These are phyloP conservation scores for Bombus cullumanus DNA, from an alignment of 1,140 invertebrate species.

Conservation along the genomic window DNA sequence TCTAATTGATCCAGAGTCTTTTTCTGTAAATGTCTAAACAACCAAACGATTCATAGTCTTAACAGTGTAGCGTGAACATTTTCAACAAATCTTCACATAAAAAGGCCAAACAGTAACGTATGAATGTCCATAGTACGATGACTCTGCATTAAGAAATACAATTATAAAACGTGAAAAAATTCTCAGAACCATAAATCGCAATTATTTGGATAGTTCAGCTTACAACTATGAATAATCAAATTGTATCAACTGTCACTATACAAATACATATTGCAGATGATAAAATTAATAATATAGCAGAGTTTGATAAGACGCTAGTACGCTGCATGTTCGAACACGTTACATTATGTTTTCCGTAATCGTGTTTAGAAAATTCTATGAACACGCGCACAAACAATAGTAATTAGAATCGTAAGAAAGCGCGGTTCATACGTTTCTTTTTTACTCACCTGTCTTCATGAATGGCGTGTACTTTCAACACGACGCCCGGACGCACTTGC, in stretches of 20 bases:
- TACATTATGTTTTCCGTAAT: not conserved
- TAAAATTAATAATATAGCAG: not conserved
- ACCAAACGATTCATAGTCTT: not conserved
- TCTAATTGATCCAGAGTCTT: not conserved
- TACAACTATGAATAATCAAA: not conserved
- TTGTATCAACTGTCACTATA: not conserved
- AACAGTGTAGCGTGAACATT: not conserved
- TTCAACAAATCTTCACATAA: not conserved
- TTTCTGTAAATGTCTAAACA: not conserved
- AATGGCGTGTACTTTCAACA: conserved; percentile 73
- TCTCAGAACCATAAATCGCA: too few species aligned
- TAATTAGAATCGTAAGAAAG: not conserved
- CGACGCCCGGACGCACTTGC: conserved; percentile 72
- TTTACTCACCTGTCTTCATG: conserved; percentile 80
- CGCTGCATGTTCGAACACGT: not conserved
- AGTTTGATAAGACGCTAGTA: not conserved
- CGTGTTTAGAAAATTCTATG: not conserved
- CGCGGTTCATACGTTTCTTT: conserved; percentile 30
- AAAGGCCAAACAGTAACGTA: not conserved
- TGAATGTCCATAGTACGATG: not conserved
- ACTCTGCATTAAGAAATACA: too few species aligned
- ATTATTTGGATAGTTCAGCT: not conserved
- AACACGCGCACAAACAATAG: not conserved
- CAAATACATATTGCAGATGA: not conserved
- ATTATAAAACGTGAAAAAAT: not conserved